Conservation (phyloP, 2,888 invertebrate genomes). For the Apodemia zela region DNA sequence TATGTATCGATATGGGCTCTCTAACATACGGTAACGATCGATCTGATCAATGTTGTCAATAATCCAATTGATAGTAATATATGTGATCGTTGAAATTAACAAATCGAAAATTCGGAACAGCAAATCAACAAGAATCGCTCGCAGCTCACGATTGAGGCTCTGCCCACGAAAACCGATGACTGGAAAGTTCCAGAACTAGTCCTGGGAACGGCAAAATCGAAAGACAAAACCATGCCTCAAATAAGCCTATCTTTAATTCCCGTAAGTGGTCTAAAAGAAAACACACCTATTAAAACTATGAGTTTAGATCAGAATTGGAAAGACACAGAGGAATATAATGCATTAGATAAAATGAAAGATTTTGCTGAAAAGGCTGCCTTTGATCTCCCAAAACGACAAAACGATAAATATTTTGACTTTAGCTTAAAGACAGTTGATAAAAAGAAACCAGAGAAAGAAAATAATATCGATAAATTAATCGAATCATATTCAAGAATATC, state of each 20-base stretch:
- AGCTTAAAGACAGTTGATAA: slow-evolving; percentile 50
- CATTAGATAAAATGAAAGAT: slow-evolving; percentile 74
- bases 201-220: slow-evolving; percentile 50
- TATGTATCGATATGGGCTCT: slow-evolving; percentile 35
- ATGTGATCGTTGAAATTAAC: slow-evolving; percentile 45
- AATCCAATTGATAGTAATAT: slow-evolving; percentile 75
- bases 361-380: slow-evolving; percentile 75
- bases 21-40: slow-evolving; percentile 24
- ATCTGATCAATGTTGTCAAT: slow-evolving; percentile 63
- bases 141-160: slow-evolving; percentile 71
- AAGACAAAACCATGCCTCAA: slow-evolving; percentile 67
- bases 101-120: slow-evolving; percentile 59
- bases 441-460: slow-evolving; percentile 53
- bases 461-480: slow-evolving; percentile 63
- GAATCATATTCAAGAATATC: slow-evolving; percentile 71
- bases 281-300: slow-evolving; percentile 57
- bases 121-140: slow-evolving; percentile 77
- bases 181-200: slow-evolving; percentile 66
- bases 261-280: slow-evolving; percentile 61
- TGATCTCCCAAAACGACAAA: slow-evolving; percentile 60
- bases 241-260: slow-evolving; percentile 73
- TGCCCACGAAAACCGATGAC: slow-evolving; percentile 51
- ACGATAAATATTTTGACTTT: slow-evolving; percentile 57
- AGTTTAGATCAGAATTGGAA: slow-evolving; percentile 59
- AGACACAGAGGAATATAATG: slow-evolving; percentile 67